Evolutionary conservation across 2,113 vertebrate species (phyloP).

Genomic region (Numenius arquata): DNA sequence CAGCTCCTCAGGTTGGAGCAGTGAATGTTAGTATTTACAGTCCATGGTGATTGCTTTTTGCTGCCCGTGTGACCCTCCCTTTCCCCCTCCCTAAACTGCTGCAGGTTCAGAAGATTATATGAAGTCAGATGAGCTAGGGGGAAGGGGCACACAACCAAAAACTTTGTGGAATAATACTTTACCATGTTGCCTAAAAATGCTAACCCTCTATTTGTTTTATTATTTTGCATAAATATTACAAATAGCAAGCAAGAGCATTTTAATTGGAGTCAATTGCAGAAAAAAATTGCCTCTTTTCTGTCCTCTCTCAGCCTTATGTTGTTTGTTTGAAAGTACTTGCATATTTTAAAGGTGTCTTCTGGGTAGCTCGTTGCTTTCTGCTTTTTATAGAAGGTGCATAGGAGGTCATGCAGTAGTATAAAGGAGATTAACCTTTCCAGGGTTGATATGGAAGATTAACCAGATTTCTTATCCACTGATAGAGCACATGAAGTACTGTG

Average conservation of each 20-base stretch:
- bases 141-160: background rate
- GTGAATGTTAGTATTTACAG: background rate
- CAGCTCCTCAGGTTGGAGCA: background rate
- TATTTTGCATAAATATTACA: background rate
- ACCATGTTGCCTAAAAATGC: background rate
- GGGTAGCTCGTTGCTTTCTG: background rate
- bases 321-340: background rate
- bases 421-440: background rate
- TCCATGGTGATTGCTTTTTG: background rate
- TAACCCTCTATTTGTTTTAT: background rate
- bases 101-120: background rate
- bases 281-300: background rate
- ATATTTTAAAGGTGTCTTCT: background rate
- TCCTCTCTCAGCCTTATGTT: background rate
- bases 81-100: background rate
- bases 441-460: background rate
- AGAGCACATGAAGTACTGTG: fast-evolving
- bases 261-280: background rate
- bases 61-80: fast-evolving
- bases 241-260: background rate
- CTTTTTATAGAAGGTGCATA: background rate
- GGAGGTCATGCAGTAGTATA: background rate
- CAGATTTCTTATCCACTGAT: background rate
- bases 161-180: background rate
- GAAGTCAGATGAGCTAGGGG: background rate